Evolutionary conservation across 53 echinoderm and acorn worm genomes (phyloP).

Genomic region (Astropecten irregularis): DNA sequence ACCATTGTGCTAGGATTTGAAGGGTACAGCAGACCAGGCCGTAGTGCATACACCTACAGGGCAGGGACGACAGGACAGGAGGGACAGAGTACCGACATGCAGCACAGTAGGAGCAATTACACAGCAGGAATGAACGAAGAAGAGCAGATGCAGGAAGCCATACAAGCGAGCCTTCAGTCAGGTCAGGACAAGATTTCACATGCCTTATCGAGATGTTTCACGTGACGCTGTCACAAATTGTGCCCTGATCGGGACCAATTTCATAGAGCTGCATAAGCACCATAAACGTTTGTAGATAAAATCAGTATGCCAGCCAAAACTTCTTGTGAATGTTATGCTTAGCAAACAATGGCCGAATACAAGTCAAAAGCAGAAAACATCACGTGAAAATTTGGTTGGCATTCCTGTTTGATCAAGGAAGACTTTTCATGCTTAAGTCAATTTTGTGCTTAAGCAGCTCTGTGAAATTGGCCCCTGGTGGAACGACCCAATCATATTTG

Average conservation of each 20-base stretch:
- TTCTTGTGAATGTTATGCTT: no score
- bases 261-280: not conserved
- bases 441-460: no score
- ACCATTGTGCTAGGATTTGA: no score
- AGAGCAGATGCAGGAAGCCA: constrained; percentile 77
- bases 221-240: not conserved
- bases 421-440: no score
- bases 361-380: no score
- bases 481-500: not conserved
- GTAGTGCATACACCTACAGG: constrained; percentile 19
- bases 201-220: not conserved
- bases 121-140: constrained; percentile 86
- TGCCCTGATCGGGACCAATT: not conserved
- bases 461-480: not conserved
- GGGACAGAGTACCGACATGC: not conserved
- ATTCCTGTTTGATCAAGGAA: no score
- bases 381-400: no score
- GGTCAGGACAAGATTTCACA: constrained; percentile 6
- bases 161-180: constrained; percentile 65
- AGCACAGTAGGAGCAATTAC: not conserved
- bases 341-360: no score
- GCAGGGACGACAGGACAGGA: not conserved
- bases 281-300: not conserved
- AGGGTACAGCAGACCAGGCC: not conserved
- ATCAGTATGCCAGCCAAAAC: no score